Conservation (phyloP, 2,797 vertebrate species). For the Podarcis lilfordi region DNA sequence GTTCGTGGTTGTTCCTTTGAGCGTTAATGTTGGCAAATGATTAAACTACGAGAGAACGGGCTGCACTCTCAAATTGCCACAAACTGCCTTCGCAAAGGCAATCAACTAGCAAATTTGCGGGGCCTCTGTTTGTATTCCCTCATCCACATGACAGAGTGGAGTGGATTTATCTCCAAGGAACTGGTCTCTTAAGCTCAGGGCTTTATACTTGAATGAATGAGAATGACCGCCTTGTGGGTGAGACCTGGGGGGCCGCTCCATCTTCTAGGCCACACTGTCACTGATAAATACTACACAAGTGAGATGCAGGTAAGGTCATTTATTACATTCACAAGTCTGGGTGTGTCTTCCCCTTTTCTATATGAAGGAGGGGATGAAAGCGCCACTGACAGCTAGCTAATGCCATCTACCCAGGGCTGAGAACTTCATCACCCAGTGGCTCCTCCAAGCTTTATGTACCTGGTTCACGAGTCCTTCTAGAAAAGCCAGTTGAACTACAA, state of each 20-base stretch:
- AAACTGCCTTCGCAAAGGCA: not conserved
- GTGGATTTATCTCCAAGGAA: not conserved
- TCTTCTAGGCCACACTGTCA: not conserved
- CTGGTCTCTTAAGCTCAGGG: not conserved
- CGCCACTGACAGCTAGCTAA: not conserved
- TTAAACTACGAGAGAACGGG: not conserved
- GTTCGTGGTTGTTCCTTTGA: constrained; percentile 17
- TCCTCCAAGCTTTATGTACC: not conserved
- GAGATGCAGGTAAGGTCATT: not conserved
- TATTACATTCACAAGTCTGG: not conserved
- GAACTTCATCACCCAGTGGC: too few relatives aligned
- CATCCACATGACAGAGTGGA: not conserved
- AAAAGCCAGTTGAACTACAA: too few relatives aligned
- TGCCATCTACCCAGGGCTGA: not conserved
- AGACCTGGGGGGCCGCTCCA: not conserved
- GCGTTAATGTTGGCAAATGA: not conserved
- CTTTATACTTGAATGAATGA: not conserved
- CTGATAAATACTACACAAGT: not conserved
- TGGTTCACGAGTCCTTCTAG: too few relatives aligned
- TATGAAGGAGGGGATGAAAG: not conserved
- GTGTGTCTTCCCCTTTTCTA: not conserved
- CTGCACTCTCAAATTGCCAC: accelerated
- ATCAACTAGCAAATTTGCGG: not conserved
- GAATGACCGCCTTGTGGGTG: not conserved
- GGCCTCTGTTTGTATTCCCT: not conserved